Conservation (phyloP, 2,113 vertebrate species). For the Phalacrocorax brasilianus region DNA sequence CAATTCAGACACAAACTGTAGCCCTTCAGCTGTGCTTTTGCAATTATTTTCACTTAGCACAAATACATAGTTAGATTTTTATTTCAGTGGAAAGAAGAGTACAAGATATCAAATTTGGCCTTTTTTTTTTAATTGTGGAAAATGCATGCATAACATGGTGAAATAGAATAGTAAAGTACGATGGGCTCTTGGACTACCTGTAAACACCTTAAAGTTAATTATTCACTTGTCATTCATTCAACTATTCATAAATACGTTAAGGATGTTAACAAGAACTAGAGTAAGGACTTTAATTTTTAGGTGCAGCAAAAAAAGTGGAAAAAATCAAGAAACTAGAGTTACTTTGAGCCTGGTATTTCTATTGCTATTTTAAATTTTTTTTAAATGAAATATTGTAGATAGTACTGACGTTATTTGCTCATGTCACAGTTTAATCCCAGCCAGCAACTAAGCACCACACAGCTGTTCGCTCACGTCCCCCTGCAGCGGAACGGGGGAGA, state of each 20-base stretch:
- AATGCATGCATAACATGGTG: accelerated
- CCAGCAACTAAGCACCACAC: too few species aligned
- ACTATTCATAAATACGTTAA: background rate
- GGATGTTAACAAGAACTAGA: background rate
- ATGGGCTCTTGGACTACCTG: background rate
- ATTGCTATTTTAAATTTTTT: background rate
- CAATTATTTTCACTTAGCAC: background rate
- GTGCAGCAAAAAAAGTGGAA: background rate
- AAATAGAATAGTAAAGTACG: background rate
- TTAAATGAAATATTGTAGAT: background rate
- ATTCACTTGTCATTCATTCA: background rate
- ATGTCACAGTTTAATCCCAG: too few species aligned
- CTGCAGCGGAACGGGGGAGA: too few species aligned
- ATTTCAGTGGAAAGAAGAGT: background rate
- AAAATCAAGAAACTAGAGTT: accelerated
- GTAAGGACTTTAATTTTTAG: background rate
- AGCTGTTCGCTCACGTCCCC: too few species aligned
- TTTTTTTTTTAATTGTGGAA: background rate
- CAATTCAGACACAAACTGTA: background rate
- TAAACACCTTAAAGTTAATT: background rate
- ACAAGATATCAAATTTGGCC: background rate
- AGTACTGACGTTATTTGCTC: background rate
- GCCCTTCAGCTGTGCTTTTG: background rate
- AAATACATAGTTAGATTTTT: background rate
- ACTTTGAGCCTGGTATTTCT: background rate